Evolutionary conservation across 1,140 invertebrate genomes (phyloP), one percentile per base, ranked within the genome.

Genomic region (Babylonia areolata): DNA sequence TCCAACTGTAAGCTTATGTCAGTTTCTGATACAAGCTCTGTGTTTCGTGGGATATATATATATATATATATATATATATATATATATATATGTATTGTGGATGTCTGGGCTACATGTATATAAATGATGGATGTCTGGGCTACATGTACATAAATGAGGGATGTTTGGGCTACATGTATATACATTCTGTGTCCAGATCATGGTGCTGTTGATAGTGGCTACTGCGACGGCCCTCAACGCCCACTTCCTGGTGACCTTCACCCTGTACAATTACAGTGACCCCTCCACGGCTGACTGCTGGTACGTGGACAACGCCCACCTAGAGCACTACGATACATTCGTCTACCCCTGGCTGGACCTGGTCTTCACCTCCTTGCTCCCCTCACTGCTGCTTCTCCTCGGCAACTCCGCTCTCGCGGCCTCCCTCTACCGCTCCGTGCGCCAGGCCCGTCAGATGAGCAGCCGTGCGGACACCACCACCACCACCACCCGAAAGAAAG

Each of bases 261-360:
- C 20, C 15, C 23, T 39, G 37, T 2, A 15, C 9, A 6, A 15
- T 20, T 9, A 39, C 37, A 12, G 17, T 17, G 17, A 39, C 71
- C 12, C 28, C 71, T 0, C 42, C 28, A 82, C 54, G 23, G 3
- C 33, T 15, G 37, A 12, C 15, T 82, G 81, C 64, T 28, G 31
- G 2, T 39, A 17, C 23, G 64, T 82, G 20, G 58, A 69, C 54
- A 28, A 69, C 35, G 81, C 51, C 2, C 35, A n/a, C 51, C 54
- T 82, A 3, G 23, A 28, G 2, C 69, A 69, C 39, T 82, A n/a
- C 33, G 81, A 64, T 31, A 5, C 1, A 20, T 69, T n/a, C 81
- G 23, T 82, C 35, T 69, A 46, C 37, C 51, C 51, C 20, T 82
- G 54, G 51, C 37, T 82, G 31, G 81, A 82, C 15, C 54, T 82